These are phyloP conservation scores for Melanchra persicariae DNA, from an alignment of 2,888 invertebrate species.

Conservation along the genomic window DNA sequence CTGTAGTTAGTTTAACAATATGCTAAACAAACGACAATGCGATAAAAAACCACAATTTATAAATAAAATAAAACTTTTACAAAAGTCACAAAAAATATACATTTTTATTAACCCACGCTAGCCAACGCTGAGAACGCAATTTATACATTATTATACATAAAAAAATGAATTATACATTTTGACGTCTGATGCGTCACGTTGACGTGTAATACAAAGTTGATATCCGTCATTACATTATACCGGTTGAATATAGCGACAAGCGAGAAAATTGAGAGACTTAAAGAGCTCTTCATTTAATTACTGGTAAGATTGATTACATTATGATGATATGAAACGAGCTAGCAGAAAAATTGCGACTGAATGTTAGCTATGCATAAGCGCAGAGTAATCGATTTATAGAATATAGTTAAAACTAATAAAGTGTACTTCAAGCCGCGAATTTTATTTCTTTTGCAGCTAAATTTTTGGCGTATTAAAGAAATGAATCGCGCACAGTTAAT, in stretches of 20 bases:
- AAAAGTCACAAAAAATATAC: constrained; percentile 53
- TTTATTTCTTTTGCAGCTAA: constrained; percentile 5
- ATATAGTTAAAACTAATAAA: background rate
- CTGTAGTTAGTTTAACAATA: constrained; percentile 43
- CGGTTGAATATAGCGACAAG: constrained; percentile 40
- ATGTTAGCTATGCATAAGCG: background rate
- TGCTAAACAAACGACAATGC: constrained; percentile 28
- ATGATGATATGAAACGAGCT: background rate
- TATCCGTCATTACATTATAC: constrained; percentile 58
- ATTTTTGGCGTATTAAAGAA: background rate
- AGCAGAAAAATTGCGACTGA: background rate
- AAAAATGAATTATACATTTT: constrained; percentile 58
- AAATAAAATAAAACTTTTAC: constrained; percentile 38
- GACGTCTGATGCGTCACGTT: constrained; percentile 47
- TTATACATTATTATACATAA: constrained; percentile 61
- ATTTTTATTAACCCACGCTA: constrained; percentile 62
- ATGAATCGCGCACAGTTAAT: background rate
- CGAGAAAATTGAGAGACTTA: constrained; percentile 14
- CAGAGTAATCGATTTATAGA: background rate
- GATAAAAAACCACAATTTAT: constrained; percentile 40
- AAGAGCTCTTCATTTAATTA: constrained; percentile 24
- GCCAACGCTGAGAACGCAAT: constrained; percentile 60
- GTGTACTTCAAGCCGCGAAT: background rate
- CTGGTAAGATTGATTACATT: background rate
- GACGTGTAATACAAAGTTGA: constrained; percentile 55